Conservation (phyloP, 2,797 vertebrate species). For the Luscinia megarhynchos region DNA sequence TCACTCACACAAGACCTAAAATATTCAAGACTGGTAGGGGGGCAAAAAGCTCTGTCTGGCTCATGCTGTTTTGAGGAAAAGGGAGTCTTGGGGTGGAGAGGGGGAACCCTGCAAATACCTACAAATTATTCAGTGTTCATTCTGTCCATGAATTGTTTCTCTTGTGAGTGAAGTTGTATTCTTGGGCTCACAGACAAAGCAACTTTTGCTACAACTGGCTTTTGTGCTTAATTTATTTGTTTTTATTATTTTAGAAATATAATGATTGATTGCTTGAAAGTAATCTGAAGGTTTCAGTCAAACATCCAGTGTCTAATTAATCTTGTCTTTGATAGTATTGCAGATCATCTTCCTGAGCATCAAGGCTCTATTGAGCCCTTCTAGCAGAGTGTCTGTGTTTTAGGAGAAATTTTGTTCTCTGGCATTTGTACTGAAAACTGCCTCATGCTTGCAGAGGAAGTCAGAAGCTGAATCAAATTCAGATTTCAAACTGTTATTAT, state of each 20-base stretch:
- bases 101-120: not conserved
- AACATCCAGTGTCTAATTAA: not conserved
- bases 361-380: not conserved
- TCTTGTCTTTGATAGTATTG: not conserved
- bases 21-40: conserved; percentile 40
- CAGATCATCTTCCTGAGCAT: not conserved
- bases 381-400: not conserved
- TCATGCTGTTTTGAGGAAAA: conserved; percentile 61
- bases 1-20: conserved; percentile 52
- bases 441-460: not conserved
- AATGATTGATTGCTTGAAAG: not conserved
- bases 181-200: conserved; percentile 28
- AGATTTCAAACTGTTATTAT: not conserved
- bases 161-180: conserved; percentile 33
- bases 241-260: not conserved
- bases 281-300: not conserved
- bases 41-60: conserved; percentile 47
- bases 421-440: not conserved
- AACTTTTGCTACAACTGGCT: conserved; percentile 28
- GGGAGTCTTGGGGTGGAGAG: not conserved
- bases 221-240: not conserved
- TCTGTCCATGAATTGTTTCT: conserved; percentile 33
- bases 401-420: not conserved
- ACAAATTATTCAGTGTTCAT: conserved; percentile 48
- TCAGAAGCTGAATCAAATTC: not conserved